Conservation (phyloP, 2,113 vertebrate genomes). For the Actenoides lindsayi region DNA sequence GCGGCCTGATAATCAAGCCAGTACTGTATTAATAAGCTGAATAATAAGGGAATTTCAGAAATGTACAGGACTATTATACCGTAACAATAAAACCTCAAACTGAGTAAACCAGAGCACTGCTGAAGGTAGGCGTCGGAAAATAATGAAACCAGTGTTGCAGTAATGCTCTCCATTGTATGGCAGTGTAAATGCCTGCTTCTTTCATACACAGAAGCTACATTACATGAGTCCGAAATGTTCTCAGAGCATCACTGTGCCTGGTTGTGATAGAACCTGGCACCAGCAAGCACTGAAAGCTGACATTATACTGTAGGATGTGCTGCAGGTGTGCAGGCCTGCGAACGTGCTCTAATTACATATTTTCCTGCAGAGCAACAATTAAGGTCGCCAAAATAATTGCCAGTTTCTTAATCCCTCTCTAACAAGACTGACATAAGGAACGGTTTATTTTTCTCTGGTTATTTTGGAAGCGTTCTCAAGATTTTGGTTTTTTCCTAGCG, state of each 20-base stretch:
- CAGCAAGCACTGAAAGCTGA: conserved; percentile 90
- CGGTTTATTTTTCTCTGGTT: conserved; percentile 80
- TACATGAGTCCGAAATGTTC: conserved; percentile 94
- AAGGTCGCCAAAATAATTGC: conserved; percentile 98
- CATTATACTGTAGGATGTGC: conserved; percentile 93
- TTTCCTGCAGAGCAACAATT: conserved; percentile 94
- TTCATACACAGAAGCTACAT: conserved; percentile 93
- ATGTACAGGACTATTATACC: conserved; percentile 96
- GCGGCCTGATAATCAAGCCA: conserved; percentile 91
- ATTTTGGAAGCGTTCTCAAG: conserved; percentile 80
- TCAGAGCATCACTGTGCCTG: conserved; percentile 96
- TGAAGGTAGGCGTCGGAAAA: conserved; percentile 95
- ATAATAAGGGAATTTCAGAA: conserved; percentile 99
- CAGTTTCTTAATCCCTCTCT: conserved; percentile 90
- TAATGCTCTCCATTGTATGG: conserved; percentile 97
- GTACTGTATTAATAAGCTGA: conserved; percentile 97
- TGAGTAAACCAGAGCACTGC: conserved; percentile 88
- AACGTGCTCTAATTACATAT: conserved; percentile 97
- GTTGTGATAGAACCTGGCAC: conserved; percentile 94
- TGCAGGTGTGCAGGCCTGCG: conserved; percentile 96
- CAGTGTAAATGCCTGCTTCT: conserved; percentile 97
- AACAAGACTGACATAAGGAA: conserved; percentile 86
- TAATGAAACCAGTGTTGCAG: conserved; percentile 97
- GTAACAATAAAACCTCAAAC: conserved; percentile 97
- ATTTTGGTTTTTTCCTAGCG: conserved; percentile 74